Evolutionary conservation across 1,140 invertebrate genomes (phyloP).

Genomic region (Diorhabda elongata): DNA sequence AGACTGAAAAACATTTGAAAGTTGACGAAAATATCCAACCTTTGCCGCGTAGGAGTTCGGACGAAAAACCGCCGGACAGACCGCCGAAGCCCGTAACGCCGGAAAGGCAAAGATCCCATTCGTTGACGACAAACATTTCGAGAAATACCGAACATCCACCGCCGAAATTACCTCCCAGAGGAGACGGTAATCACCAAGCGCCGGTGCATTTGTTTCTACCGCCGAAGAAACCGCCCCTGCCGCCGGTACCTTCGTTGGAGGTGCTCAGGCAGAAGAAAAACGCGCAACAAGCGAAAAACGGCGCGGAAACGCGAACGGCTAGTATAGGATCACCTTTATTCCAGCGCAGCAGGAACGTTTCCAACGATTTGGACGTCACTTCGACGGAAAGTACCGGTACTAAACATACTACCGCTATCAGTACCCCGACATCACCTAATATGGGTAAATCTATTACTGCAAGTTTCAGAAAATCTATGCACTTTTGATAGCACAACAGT

Average conservation of each 20-base stretch:
- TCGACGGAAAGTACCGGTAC: slow-evolving; percentile 17
- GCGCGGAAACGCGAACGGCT: slow-evolving; percentile 48
- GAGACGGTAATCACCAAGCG: slow-evolving; percentile 52
- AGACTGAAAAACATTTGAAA: slow-evolving; percentile 44
- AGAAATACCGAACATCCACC: slow-evolving; percentile 44
- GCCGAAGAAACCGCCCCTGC: slow-evolving; percentile 66
- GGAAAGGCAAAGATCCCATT: slow-evolving; percentile 54
- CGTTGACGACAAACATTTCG: slow-evolving; percentile 42
- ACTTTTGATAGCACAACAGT: background rate
- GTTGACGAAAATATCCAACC: slow-evolving; percentile 49
- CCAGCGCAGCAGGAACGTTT: slow-evolving; percentile 52
- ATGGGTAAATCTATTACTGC: slow-evolving; percentile 29
- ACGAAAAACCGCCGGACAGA: slow-evolving; percentile 55
- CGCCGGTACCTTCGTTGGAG: slow-evolving; percentile 62
- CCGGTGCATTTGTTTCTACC: slow-evolving; percentile 58
- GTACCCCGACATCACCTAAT: slow-evolving; percentile 50
- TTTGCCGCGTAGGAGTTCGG: slow-evolving; percentile 55
- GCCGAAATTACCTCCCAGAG: slow-evolving; percentile 54
- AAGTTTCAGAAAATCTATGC: slow-evolving; percentile 6
- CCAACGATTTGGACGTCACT: slow-evolving; percentile 51
- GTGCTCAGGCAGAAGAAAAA: slow-evolving; percentile 46
- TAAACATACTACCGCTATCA: slow-evolving; percentile 36
- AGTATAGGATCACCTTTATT: slow-evolving; percentile 57
- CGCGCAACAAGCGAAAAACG: slow-evolving; percentile 42
- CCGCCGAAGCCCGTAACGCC: slow-evolving; percentile 60